Conservation (phyloP, 2,888 invertebrate genomes). For the Drosophila incognita region DNA sequence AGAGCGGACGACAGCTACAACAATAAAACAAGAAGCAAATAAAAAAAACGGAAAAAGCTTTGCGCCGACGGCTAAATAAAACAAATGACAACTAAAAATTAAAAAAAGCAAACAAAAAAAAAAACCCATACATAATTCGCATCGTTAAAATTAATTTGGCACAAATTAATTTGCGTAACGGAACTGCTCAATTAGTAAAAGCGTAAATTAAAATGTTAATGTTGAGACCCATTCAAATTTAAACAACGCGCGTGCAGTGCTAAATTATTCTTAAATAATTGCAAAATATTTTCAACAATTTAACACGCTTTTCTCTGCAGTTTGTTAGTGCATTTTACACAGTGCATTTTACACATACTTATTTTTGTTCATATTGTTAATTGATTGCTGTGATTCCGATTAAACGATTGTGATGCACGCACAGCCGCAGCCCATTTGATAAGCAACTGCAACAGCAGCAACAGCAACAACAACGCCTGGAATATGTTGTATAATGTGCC, state of each 20-base stretch:
- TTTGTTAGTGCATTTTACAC: not conserved
- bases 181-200: constrained; percentile 68
- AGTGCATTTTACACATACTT: constrained; percentile 9
- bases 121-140: constrained; percentile 32
- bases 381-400: constrained; percentile 22
- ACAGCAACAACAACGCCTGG: constrained; percentile 62
- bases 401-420: constrained; percentile 38
- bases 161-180: constrained; percentile 75
- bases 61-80: constrained; percentile 57
- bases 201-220: constrained; percentile 25
- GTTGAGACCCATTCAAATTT: not conserved
- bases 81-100: constrained; percentile 10
- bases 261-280: constrained; percentile 19
- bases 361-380: constrained; percentile 18
- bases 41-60: constrained; percentile 44
- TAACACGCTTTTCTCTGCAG: constrained; percentile 20
- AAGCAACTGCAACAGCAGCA: constrained; percentile 19
- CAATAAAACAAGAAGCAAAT: constrained; percentile 9
- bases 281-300: constrained; percentile 30
- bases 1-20: constrained; percentile 63
- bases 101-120: constrained; percentile 14
- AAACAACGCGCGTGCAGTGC: constrained; percentile 58
- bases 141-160: constrained; percentile 56
- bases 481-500: constrained; percentile 85
- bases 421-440: constrained; percentile 38